phyloP scores from a whole-genome alignment of 2,113 vertebrate genomes.

The Oceanodroma tethys region DNA sequence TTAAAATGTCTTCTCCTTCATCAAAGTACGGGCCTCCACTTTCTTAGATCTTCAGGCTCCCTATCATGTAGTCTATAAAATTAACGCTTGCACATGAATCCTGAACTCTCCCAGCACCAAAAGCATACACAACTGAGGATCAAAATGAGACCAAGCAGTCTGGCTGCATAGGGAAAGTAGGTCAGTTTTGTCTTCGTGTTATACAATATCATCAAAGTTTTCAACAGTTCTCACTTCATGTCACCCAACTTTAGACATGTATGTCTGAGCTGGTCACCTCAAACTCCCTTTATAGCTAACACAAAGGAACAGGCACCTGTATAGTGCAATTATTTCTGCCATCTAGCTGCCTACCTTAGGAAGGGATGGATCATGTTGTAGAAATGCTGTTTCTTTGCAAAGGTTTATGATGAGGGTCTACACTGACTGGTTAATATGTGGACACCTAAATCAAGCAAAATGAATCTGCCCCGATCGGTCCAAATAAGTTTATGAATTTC shows the following conservation, averaged over 20 bases:
- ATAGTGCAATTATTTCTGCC: not conserved
- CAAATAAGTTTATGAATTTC: not conserved
- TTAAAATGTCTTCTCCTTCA: not conserved
- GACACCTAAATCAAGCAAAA: not conserved
- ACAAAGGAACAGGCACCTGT: not conserved
- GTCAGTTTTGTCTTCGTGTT: not conserved
- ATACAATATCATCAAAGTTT: not conserved
- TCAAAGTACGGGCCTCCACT: not conserved
- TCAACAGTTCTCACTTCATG: not conserved
- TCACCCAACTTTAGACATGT: not conserved
- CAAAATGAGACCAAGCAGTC: not conserved
- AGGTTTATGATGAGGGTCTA: not conserved
- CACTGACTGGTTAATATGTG: not conserved
- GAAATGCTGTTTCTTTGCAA: not conserved
- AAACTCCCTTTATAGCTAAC: not conserved
- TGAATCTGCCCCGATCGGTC: rapidly evolving
- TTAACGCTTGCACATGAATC: not conserved
- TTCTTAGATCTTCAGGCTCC: not conserved
- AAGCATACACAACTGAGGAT: not conserved
- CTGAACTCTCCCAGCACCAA: not conserved
- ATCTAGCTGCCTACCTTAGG: not conserved
- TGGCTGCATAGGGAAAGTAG: not conserved
- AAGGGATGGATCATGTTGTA: not conserved
- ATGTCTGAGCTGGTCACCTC: not conserved
- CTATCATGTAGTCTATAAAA: not conserved